Base-by-base conservation (phyloP, 2,888 invertebrate genomes). In the Eubasilissa splendida region DNA sequence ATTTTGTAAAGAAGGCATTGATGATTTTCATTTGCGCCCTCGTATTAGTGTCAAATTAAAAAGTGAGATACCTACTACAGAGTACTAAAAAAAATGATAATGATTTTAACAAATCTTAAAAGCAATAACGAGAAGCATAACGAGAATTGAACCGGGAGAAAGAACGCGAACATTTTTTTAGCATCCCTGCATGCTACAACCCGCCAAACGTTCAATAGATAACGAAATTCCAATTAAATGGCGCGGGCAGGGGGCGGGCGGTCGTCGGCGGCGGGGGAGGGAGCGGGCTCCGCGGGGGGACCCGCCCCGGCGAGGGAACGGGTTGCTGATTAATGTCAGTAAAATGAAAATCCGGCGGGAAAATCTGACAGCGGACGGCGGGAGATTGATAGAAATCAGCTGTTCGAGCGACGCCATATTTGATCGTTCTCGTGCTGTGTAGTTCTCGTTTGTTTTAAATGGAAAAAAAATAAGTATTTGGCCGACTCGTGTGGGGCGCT, bases 141-240 rank as follows among this genome's bases (percentile, higher is more conserved):
- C 22, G 22, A 22, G 22, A 22, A 42, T 7, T 42, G 7, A 4
- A 42, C 42, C 42, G 42, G 42, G 1, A 42, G 3, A 42, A 42
- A 42, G 42, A 42, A 42, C 0, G 7, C 42, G 42, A 22, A 42
- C 42, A 42, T 50, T 66, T 9, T 71, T 71, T 56, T 56, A 56
- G 31, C 54, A 54, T 14, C 71, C 71, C 71, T 70, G 71, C 9
- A 58, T 2, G 68, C 65, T 50, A 54, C 56, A 22, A 42, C 80
- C 71, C 63, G 63, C 70, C 58, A 66, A 76, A 76, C 77, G 68
- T 54, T 79, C 79, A 78, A 79, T 79, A 81, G 81, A 81, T 81
- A 81, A 81, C 81, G 79, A 79, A 81, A 74, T 79, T 81, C 79
- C 81, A 81, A 81, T 81, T 81, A 81, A 81, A 79, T 79, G 54